Conservation (phyloP, 2,888 invertebrate genomes). For the Nasonia oneida region DNA sequence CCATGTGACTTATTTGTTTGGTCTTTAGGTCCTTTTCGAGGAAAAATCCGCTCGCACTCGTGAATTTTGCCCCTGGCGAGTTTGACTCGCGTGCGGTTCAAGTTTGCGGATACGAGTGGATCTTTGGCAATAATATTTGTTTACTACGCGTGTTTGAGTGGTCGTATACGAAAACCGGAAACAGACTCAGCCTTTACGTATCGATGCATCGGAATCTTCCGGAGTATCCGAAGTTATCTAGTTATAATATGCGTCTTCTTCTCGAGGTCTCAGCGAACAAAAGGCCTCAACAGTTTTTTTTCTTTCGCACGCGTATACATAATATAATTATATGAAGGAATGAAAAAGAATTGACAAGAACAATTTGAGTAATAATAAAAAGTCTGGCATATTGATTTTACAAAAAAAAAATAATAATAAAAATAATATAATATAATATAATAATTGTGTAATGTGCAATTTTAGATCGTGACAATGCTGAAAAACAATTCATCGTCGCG, state of each 20-base stretch:
- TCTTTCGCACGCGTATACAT: slow-evolving; percentile 21
- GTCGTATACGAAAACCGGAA: slow-evolving; percentile 30
- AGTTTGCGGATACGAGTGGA: slow-evolving; percentile 2
- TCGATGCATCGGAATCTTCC: slow-evolving; percentile 58
- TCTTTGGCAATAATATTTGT: slow-evolving; percentile 12
- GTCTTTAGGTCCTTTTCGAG: slow-evolving; percentile 53
- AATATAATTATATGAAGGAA: slow-evolving; percentile 54
- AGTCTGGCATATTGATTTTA: slow-evolving; percentile 59
- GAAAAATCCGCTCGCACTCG: slow-evolving; percentile 21
- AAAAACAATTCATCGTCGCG: slow-evolving; percentile 63
- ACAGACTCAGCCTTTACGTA: slow-evolving; percentile 60
- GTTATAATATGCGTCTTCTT: slow-evolving; percentile 20
- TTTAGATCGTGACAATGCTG: slow-evolving; percentile 62
- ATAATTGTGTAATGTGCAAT: slow-evolving; percentile 57
- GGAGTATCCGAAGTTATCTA: slow-evolving; percentile 19
- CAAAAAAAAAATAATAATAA: slow-evolving; percentile 45
- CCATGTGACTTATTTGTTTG: not conserved
- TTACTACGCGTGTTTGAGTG: not conserved
- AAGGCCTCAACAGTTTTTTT: slow-evolving; percentile 50
- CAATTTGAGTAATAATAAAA: slow-evolving; percentile 60
- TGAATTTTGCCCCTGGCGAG: not conserved
- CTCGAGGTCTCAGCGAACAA: slow-evolving; percentile 54
- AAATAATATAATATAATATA: slow-evolving; percentile 47
- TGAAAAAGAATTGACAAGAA: slow-evolving; percentile 62
- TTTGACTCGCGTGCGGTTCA: not conserved